phyloP scores from a whole-genome alignment of 2,888 invertebrate species.

The Drosophila subsilvestris region DNA sequence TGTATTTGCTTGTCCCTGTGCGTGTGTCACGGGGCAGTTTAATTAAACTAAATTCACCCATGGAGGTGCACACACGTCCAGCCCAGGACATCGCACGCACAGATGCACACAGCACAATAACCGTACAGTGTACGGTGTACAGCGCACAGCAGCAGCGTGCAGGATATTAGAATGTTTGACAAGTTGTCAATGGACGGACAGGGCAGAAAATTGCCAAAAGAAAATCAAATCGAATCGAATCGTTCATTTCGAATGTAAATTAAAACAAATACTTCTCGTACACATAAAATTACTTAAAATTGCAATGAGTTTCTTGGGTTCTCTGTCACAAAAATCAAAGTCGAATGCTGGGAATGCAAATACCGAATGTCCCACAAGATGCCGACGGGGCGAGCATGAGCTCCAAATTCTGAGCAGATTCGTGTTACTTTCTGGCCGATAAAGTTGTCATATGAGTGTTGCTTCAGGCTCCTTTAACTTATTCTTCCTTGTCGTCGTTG shows the following conservation, averaged over 20 bases:
- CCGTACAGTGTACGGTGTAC: background rate
- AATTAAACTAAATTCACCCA: slow-evolving; percentile 66
- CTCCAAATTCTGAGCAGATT: slow-evolving; percentile 31
- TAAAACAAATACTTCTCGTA: slow-evolving; percentile 45
- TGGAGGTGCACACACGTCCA: slow-evolving; percentile 11
- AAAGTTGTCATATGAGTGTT: slow-evolving; percentile 66
- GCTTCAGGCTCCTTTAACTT: slow-evolving; percentile 21
- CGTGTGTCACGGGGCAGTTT: slow-evolving; percentile 46
- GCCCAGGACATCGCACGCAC: slow-evolving; percentile 14
- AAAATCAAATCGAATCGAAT: slow-evolving; percentile 21
- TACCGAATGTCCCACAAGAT: slow-evolving; percentile 23
- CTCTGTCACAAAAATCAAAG: slow-evolving; percentile 63
- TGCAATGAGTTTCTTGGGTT: slow-evolving; percentile 25
- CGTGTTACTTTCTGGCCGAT: slow-evolving; percentile 41
- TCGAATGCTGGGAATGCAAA: slow-evolving; percentile 29
- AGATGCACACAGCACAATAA: background rate
- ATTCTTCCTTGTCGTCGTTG: slow-evolving; percentile 26
- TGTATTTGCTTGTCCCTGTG: slow-evolving; percentile 28
- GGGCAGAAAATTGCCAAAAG: slow-evolving; percentile 43
- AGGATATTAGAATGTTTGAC: slow-evolving; percentile 56
- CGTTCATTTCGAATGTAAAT: slow-evolving; percentile 55
- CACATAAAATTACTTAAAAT: slow-evolving; percentile 73
- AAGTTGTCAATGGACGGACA: slow-evolving; percentile 56
- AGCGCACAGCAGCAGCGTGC: background rate
- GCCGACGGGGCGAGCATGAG: background rate